Percentiles rank a stretch among this genome's conserved stretches.
Conservation (phyloP, 1,140 invertebrate genomes). For the Tribolium castaneum region DNA sequence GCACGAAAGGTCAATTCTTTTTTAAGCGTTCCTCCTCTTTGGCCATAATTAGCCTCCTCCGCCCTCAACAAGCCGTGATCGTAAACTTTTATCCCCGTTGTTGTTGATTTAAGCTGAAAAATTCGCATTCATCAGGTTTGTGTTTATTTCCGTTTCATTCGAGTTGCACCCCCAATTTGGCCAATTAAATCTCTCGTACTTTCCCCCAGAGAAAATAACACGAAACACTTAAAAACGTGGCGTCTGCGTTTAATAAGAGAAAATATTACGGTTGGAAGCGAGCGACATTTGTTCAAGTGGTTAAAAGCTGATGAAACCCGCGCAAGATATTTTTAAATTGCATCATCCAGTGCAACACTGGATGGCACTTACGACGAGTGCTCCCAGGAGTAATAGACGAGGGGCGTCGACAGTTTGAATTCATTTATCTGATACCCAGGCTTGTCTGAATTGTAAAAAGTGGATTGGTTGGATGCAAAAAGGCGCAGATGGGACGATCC, state of each 20-base stretch:
- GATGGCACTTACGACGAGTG: conserved; percentile 17
- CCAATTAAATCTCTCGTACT: conserved; percentile 35
- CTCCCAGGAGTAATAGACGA: conserved; percentile 8
- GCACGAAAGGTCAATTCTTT: neutral
- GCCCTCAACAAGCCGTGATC: neutral
- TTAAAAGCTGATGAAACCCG: conserved; percentile 26
- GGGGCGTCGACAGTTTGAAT: conserved; percentile 11
- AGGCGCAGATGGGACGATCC: neutral
- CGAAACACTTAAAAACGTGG: conserved; percentile 32
- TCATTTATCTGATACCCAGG: conserved; percentile 1
- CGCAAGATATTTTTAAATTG: conserved; percentile 37
- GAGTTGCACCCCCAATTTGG: neutral
- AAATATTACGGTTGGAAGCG: conserved; percentile 23
- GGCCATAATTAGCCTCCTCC: conserved; percentile 14
- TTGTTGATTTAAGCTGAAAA: conserved; percentile 18
- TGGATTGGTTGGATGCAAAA: neutral
- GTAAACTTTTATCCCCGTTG: neutral
- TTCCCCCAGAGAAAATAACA: conserved; percentile 18
- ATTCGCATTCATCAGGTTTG: conserved; percentile 31
- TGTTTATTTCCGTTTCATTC: conserved; percentile 40
- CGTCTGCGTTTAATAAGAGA: conserved; percentile 31
- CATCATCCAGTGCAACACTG: conserved; percentile 25
- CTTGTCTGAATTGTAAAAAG: conserved; percentile 12
- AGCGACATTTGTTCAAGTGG: conserved; percentile 20
- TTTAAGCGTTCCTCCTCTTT: neutral